Evolutionary conservation across 2,113 vertebrate genomes (phyloP), one percentile per base, ranked within the genome.

Genomic region (zebrafish (Danio rerio)): DNA sequence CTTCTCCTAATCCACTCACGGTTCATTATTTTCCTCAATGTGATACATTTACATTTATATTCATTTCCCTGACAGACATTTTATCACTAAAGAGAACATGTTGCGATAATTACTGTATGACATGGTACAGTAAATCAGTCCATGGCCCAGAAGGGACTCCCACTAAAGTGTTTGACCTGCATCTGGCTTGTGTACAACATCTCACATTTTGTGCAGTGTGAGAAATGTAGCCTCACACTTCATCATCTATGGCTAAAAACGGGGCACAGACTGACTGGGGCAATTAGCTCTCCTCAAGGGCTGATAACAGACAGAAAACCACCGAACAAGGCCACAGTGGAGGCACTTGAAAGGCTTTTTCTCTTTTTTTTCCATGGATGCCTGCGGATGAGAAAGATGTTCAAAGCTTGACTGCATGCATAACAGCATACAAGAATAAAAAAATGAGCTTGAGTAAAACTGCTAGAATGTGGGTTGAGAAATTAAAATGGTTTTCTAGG

Each of bases 331-430:
- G 50, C 85, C 45, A 68, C 58, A 83, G 66, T 31, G 75, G 47
- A 43, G 50, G 71, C 43, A 75, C 62, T 75, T 88, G n/a, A 89
- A 89, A 86, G 75, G 43, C 77, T 85, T 45, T 77, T 65, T 69
- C 12, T 31, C 58, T 87, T 72, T 86, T 88, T 82, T 80, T 55
- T 45, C 88, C 59, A 1, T 43, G 56, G 56, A 78, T 78, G 47
- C 18, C 20, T 76, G 63, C 79, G 79, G 84, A 88, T 87, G 87
- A 81, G 45, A 84, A 85, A 86, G 88, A 85, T 76, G 85, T 79
- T 87, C 85, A 80, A 84, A 89, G 85, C 84, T 87, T 84, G 83
- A 82, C 77, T 7, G 66, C 80, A 77, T 79, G 80, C 70, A 83
- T 84, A 82, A 71, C 87, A 87, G 42, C 78, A 77, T 15, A 74